These are phyloP conservation scores for Archegozetes longisetosus DNA, from an alignment of 1,140 invertebrate genomes.

Conservation along the genomic window DNA sequence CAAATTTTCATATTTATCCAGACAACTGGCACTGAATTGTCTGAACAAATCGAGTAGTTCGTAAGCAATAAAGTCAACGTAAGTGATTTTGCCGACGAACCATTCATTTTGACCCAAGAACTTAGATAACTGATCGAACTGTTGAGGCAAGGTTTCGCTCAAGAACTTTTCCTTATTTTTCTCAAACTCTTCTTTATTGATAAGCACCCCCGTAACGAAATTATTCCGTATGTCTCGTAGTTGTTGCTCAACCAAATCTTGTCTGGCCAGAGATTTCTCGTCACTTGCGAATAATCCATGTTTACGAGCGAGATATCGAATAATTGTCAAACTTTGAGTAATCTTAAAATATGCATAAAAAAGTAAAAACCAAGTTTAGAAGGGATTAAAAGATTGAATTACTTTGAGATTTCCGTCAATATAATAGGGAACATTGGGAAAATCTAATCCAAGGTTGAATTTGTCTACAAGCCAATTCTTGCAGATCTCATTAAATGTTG, in stretches of 20 bases:
- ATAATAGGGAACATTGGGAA: slow-evolving; percentile 26
- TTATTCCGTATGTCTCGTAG: slow-evolving; percentile 31
- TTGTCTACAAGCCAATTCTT: slow-evolving; percentile 28
- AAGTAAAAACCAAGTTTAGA: no score
- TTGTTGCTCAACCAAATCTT: slow-evolving; percentile 33
- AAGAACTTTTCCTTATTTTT: no score
- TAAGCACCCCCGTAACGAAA: no score
- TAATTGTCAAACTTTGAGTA: slow-evolving; percentile 34
- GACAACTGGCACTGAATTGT: not conserved
- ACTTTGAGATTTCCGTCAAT: slow-evolving; percentile 21
- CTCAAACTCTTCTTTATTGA: slow-evolving; percentile 26
- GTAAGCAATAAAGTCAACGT: not conserved
- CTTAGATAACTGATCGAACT: no score
- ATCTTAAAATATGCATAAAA: no score
- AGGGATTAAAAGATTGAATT: slow-evolving; percentile 30
- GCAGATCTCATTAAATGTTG: no score
- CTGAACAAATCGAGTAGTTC: not conserved
- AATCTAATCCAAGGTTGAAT: slow-evolving; percentile 25
- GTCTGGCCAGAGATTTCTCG: slow-evolving; percentile 29
- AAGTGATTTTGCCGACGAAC: slow-evolving; percentile 25
- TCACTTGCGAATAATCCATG: slow-evolving; percentile 25
- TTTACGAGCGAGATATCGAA: slow-evolving; percentile 33
- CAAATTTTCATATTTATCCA: not conserved
- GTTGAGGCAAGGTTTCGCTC: no score
- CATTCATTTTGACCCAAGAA: slow-evolving; percentile 31